A percentile compares a stretch with the other conserved stretches of the same genome.
These are phyloP conservation scores for Podarcis siculus DNA, from an alignment of 2,797 vertebrate species.

Conservation along the genomic window DNA sequence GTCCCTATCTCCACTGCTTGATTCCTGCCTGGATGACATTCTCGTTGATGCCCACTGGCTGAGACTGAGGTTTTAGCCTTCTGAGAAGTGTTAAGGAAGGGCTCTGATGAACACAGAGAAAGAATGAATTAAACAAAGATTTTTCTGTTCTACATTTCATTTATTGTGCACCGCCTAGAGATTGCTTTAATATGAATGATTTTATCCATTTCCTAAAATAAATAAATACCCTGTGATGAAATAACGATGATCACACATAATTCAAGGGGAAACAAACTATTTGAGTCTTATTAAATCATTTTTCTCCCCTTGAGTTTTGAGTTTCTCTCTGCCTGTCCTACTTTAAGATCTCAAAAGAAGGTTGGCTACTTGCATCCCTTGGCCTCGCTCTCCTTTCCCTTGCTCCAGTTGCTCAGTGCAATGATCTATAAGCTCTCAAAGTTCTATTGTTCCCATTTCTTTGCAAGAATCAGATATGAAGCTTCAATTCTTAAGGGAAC, in stretches of 20 bases:
- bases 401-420: constrained; percentile 26
- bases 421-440: constrained; percentile 49
- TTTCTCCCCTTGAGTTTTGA: constrained; percentile 18
- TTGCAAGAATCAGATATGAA: constrained; percentile 56
- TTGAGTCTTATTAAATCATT: constrained; percentile 27
- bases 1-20: not conserved
- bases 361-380: constrained; percentile 25
- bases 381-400: constrained; percentile 40
- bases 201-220: too few relatives aligned
- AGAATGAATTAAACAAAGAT: not conserved
- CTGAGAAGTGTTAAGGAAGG: not conserved
- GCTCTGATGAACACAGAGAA: not conserved
- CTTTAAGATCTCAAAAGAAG: constrained; percentile 34
- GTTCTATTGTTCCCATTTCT: constrained; percentile 44
- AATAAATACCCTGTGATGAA: not conserved
- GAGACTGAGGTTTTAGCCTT: not conserved
- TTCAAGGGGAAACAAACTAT: constrained; percentile 3
- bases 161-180: too few relatives aligned
- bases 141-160: too few relatives aligned
- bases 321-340: constrained; percentile 43
- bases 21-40: not conserved
- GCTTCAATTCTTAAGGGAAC: constrained; percentile 56
- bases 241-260: constrained; percentile 31
- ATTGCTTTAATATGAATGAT: too few relatives aligned
- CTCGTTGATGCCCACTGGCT: not conserved